These are phyloP conservation scores for Leptoclinus maculatus DNA, from an alignment of 2,797 vertebrate genomes.

Conservation along the genomic window DNA sequence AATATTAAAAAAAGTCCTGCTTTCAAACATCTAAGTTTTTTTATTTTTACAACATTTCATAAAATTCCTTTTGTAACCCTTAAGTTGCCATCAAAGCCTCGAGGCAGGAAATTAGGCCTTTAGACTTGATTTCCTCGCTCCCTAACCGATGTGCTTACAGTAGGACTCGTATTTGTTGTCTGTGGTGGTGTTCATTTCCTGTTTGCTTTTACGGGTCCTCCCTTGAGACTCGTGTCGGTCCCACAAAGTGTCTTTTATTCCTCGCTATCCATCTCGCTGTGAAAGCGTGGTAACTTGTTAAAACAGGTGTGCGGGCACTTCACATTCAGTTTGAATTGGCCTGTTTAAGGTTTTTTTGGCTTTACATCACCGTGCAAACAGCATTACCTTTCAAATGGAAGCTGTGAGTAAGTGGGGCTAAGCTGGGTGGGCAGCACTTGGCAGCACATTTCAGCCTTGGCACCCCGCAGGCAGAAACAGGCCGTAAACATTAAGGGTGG, in stretches of 20 bases:
- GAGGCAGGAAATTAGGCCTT: slow-evolving; percentile 72
- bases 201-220: slow-evolving; percentile 30
- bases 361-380: slow-evolving; percentile 58
- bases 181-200: slow-evolving; percentile 61
- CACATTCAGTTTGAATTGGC: slow-evolving; percentile 36
- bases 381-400: slow-evolving; percentile 59
- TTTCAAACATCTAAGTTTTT: slow-evolving; percentile 51
- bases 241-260: background rate
- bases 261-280: background rate
- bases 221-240: background rate
- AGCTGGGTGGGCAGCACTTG: slow-evolving; percentile 76
- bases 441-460: slow-evolving; percentile 63
- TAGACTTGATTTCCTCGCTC: slow-evolving; percentile 54
- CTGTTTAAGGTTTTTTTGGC: slow-evolving; percentile 50
- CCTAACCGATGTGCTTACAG: slow-evolving; percentile 19
- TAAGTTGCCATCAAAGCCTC: slow-evolving; percentile 68
- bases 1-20: slow-evolving; percentile 61
- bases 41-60: slow-evolving; percentile 66
- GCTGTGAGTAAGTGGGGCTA: slow-evolving; percentile 67
- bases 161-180: slow-evolving; percentile 50
- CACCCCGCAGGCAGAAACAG: slow-evolving; percentile 58
- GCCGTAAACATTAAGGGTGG: slow-evolving; percentile 66
- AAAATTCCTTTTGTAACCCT: slow-evolving; percentile 57
- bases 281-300: slow-evolving; percentile 1
- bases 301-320: slow-evolving; percentile 57